phyloP scores from a whole-genome alignment of 2,113 vertebrate genomes.

The Podarcis muralis region DNA sequence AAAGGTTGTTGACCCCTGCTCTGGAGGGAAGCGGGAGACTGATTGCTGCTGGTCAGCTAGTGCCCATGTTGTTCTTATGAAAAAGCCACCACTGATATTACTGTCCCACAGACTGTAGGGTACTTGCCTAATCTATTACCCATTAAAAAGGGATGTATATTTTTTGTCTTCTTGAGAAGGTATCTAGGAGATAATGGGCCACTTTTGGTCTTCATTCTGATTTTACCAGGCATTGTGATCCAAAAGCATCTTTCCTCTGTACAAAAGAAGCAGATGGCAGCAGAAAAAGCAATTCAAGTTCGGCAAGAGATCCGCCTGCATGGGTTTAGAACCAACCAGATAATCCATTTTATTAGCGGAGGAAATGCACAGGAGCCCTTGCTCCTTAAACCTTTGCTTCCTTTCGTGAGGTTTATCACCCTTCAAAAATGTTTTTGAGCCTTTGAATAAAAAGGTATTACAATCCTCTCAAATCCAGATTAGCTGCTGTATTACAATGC shows the following conservation, averaged over 20 bases:
- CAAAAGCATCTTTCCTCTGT: background rate
- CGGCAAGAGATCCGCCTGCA: background rate
- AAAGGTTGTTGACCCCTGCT: too few relatives aligned
- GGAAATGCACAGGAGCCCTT: background rate
- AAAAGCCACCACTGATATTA: background rate
- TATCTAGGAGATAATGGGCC: background rate
- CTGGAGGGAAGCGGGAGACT: too few relatives aligned
- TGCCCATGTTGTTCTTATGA: too few relatives aligned
- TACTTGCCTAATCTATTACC: background rate
- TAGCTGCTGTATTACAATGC: background rate
- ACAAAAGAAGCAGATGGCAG: constrained; percentile 3
- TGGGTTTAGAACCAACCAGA: background rate
- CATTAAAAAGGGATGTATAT: too few relatives aligned
- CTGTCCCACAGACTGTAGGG: background rate
- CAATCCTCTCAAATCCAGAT: background rate
- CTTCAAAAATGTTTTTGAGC: background rate
- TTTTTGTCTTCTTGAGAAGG: background rate
- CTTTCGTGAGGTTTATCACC: background rate
- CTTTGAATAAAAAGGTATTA: background rate
- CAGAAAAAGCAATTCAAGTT: background rate
- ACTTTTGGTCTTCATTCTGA: background rate
- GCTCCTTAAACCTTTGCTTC: background rate
- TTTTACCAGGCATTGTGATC: background rate
- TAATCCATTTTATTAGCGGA: background rate
- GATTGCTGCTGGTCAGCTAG: too few relatives aligned